phyloP scores from a whole-genome alignment of 2,113 vertebrate genomes.

The Crotalus tigris region DNA sequence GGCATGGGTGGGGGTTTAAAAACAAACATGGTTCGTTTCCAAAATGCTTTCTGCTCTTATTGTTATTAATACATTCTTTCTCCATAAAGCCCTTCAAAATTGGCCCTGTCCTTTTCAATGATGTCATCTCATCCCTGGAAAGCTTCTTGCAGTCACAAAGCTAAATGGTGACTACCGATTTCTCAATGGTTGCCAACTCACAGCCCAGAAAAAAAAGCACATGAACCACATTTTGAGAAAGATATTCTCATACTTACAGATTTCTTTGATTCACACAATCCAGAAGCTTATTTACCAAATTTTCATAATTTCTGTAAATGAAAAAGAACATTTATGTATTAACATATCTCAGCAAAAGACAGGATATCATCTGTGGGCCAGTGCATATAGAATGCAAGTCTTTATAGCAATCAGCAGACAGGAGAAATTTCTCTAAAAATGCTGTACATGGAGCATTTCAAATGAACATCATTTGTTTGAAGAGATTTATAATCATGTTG shows the following conservation, averaged over 20 bases:
- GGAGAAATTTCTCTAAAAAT: background rate
- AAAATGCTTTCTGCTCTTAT: background rate
- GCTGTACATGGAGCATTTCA: background rate
- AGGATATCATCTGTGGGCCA: background rate
- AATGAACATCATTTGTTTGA: background rate
- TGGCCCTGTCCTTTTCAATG: background rate
- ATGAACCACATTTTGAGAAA: background rate
- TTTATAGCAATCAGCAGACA: background rate
- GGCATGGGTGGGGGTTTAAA: background rate
- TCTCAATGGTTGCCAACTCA: background rate
- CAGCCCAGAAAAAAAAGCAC: background rate
- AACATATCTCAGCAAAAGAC: background rate
- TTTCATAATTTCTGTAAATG: slow-evolving; percentile 85
- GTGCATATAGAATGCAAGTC: background rate
- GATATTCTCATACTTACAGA: slow-evolving; percentile 74
- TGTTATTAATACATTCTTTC: background rate
- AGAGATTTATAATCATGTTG: background rate
- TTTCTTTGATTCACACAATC: slow-evolving; percentile 86
- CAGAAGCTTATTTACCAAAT: slow-evolving; percentile 82
- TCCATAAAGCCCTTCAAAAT: background rate
- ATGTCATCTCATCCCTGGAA: background rate
- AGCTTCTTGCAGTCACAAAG: background rate
- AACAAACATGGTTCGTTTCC: background rate
- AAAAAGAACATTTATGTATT: background rate
- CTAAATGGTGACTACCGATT: background rate